phyloP scores from a whole-genome alignment of 2,888 invertebrate species.

The Salticus scenicus region DNA sequence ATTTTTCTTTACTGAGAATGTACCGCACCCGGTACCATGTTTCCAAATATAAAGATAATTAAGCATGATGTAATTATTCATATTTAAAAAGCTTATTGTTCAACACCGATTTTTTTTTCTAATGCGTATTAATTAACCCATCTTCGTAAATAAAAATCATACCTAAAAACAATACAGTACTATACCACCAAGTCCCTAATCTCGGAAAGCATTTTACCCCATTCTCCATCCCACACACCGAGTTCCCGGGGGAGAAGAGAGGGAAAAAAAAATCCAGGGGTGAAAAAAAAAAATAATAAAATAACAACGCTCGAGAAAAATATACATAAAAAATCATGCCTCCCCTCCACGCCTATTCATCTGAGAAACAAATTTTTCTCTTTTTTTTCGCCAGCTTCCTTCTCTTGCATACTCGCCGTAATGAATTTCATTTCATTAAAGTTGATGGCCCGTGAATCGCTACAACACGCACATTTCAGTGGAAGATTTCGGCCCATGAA shows the following conservation, averaged over 20 bases:
- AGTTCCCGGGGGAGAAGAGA: conserved; percentile 12
- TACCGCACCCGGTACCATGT: no score
- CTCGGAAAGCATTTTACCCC: conserved; percentile 19
- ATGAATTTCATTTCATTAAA: conserved; percentile 72
- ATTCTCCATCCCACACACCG: conserved; percentile 8
- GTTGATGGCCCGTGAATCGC: conserved; percentile 70
- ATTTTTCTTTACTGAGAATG: no score
- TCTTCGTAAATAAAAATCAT: neutral
- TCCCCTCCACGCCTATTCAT: conserved; percentile 55
- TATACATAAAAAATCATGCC: conserved; percentile 31
- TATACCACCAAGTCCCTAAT: neutral
- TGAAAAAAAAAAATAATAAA: neutral
- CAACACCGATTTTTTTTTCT: neutral
- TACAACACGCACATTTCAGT: conserved; percentile 57
- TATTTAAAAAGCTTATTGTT: conserved; percentile 3
- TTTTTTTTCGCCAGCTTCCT: conserved; percentile 29
- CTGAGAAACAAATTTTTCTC: conserved; percentile 66
- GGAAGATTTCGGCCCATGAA: conserved; percentile 26
- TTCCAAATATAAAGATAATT: neutral
- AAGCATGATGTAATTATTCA: neutral
- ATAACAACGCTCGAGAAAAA: neutral
- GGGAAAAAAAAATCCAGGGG: conserved; percentile 28
- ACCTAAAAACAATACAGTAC: neutral
- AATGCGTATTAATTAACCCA: conserved; percentile 7
- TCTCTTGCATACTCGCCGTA: conserved; percentile 55